Percentiles rank a stretch among this genome's conserved stretches.
These are phyloP conservation scores for Solea solea DNA, from an alignment of 2,113 vertebrate genomes.

Conservation along the genomic window DNA sequence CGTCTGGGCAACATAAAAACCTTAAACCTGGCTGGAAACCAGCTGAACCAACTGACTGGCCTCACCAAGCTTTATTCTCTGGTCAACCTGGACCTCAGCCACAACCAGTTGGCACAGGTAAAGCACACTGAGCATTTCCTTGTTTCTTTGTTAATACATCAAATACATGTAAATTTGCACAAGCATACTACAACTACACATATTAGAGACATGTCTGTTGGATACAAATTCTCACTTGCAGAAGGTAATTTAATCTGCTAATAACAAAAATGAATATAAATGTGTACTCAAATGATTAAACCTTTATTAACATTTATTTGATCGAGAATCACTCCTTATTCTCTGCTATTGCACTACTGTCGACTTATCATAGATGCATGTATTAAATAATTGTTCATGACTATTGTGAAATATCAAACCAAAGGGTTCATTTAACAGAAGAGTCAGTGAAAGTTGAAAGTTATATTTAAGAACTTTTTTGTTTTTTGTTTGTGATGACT, in stretches of 20 bases:
- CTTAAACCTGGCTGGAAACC: conserved; percentile 93
- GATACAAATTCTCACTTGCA: too few species aligned
- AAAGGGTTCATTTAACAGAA: background rate
- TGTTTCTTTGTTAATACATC: background rate
- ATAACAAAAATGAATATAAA: too few species aligned
- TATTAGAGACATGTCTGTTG: too few species aligned
- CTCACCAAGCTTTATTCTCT: conserved; percentile 96
- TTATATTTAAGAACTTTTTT: background rate
- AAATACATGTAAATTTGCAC: background rate
- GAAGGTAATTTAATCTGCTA: too few species aligned
- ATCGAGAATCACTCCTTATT: too few species aligned
- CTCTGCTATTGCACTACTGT: too few species aligned
- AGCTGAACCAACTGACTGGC: conserved; percentile 88
- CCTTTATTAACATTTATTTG: too few species aligned
- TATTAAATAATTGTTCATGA: too few species aligned
- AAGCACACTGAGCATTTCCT: background rate
- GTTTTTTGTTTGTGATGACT: background rate
- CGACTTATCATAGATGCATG: too few species aligned
- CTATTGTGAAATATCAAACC: background rate
- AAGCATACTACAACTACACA: background rate
- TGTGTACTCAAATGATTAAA: too few species aligned
- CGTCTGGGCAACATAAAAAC: conserved; percentile 97
- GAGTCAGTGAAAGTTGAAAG: background rate
- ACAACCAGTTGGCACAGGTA: conserved; percentile 91
- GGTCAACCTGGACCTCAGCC: conserved; percentile 92